Evolutionary conservation across 1,140 invertebrate species (phyloP), one percentile per base, ranked within the genome.

Genomic region (Cyclina sinensis): DNA sequence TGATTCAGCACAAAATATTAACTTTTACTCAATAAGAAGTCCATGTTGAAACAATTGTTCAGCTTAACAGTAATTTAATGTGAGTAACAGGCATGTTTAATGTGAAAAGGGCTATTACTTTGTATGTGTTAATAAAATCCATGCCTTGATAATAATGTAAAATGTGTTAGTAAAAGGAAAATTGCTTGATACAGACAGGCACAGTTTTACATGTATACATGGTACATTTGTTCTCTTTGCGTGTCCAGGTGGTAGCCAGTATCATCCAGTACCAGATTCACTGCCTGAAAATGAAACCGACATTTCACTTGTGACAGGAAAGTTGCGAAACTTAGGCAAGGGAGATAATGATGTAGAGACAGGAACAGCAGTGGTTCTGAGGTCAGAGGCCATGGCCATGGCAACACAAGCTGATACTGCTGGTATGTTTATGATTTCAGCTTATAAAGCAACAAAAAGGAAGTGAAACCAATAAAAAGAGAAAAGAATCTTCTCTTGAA

Each of bases 291-390:
- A 83, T 37, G 90, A 86, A n/a, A 89, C 90, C 9, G 95, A 95
- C 90, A 91, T 95, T 16, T 95, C 95, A n/a, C 83, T 95, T 24
- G 92, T 95, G 16, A 95, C 93, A 37, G 95, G 95, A 21, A 91
- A 89, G 74, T 57, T 95, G 16, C 89, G 94, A 35, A 81, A 54
- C 18, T 18, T 95, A 12, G 95, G 94, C 16, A 65, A 93, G 62
- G 86, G 87, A 7, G 79, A 91, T 43, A 46, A 32, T 48, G 51
- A 65, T n/a, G 90, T 90, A 32, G 43, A 80, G 24, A 81, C 76
- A 0, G 62, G 79, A 3, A 89, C 86, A 14, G 91, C 93, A 30
- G 78, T 93, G 21, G 70, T 92, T 9, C 59, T 90, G 5, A 88
- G 91, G 24, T 89, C 91, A 48, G 91, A 94, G 12, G 78, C 90